These are phyloP conservation scores for Capitella teleta DNA, from an alignment of 1,140 invertebrate species.

Conservation along the genomic window DNA sequence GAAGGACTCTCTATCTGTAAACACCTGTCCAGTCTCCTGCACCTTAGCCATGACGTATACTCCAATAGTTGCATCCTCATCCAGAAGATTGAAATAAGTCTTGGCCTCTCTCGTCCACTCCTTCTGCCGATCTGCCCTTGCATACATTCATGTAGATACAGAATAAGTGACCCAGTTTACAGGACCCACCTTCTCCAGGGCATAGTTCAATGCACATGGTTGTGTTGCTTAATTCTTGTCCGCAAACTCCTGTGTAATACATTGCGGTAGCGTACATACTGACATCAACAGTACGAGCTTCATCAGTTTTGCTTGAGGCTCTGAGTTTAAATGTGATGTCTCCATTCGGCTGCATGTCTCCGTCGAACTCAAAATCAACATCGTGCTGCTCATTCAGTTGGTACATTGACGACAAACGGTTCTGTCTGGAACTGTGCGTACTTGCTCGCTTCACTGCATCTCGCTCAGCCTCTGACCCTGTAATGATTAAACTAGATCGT, in stretches of 20 bases:
- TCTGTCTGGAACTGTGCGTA: background rate
- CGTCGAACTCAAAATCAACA: background rate
- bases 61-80: slow-evolving; percentile 3
- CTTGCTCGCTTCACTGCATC: background rate
- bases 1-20: background rate
- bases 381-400: background rate
- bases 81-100: background rate
- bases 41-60: slow-evolving; percentile 1
- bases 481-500: background rate
- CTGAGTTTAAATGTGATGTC: background rate
- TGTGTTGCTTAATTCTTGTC: background rate
- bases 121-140: background rate
- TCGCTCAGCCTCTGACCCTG: slow-evolving; percentile 2
- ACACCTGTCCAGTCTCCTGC: slow-evolving; percentile 4
- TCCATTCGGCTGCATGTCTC: background rate
- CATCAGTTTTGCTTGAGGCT: background rate
- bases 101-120: background rate
- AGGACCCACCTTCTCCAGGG: slow-evolving; percentile 1
- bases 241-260: slow-evolving; percentile 6
- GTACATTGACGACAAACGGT: background rate
- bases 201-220: background rate
- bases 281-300: background rate
- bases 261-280: background rate
- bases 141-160: background rate
- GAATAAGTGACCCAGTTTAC: background rate